Percentiles rank a stretch among this genome's conserved stretches.
These are phyloP conservation scores for Pitta sordida DNA, from an alignment of 2,113 vertebrate species.

Conservation along the genomic window DNA sequence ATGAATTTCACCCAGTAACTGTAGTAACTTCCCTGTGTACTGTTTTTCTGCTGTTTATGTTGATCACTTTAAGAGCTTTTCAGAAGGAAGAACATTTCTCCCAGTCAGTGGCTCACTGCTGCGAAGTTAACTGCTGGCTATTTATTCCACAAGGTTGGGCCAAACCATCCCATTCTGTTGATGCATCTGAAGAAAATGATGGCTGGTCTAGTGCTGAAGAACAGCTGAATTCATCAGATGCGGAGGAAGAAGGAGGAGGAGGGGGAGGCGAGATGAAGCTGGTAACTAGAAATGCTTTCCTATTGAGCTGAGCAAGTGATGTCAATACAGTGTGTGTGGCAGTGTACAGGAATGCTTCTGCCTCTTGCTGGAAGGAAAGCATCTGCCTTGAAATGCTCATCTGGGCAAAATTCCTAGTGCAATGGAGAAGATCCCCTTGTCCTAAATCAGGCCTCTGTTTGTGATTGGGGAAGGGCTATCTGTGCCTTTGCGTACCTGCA, in stretches of 20 bases:
- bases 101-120: neutral
- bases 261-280: conserved; percentile 76
- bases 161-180: conserved; percentile 83
- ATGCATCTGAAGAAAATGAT: conserved; percentile 88
- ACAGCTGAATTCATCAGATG: conserved; percentile 88
- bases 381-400: neutral
- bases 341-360: neutral
- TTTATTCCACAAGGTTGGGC: conserved; percentile 82
- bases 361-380: neutral
- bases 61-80: neutral
- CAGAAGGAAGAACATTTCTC: neutral
- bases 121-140: neutral
- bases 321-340: neutral
- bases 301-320: neutral
- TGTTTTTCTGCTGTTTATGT: neutral
- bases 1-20: neutral
- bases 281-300: conserved; percentile 68
- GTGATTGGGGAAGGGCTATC: neutral
- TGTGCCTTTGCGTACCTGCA: neutral
- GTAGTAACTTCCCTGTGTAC: neutral
- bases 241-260: conserved; percentile 81
- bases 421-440: neutral
- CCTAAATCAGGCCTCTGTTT: neutral
- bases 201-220: conserved; percentile 93
- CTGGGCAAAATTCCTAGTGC: neutral